Evolutionary conservation across 2,888 invertebrate genomes (phyloP).

Genomic region (Adelognathus sp.): DNA sequence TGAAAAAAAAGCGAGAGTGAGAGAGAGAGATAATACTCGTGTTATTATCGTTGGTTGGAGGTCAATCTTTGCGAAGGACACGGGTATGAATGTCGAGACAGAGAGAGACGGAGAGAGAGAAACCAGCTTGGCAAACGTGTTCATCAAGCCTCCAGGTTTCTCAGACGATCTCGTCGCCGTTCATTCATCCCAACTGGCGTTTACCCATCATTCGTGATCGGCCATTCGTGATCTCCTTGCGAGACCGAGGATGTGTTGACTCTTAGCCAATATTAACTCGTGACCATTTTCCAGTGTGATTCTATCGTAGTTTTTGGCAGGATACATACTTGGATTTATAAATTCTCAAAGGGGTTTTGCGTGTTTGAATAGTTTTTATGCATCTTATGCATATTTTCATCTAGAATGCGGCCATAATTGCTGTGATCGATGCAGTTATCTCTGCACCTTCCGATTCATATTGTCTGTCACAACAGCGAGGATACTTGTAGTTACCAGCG

Average conservation of each 20-base stretch:
- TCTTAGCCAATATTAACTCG: conserved; percentile 15
- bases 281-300: not conserved
- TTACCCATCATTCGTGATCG: conserved; percentile 66
- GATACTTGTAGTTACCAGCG: no score
- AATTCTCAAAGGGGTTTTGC: not conserved
- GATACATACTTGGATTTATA: not conserved
- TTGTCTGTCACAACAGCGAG: no score
- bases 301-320: not conserved
- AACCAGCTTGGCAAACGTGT: not conserved
- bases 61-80: not conserved
- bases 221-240: conserved; percentile 56
- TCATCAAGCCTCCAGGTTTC: conserved; percentile 9
- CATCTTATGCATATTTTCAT: no score
- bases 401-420: no score
- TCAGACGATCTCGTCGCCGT: conserved; percentile 16
- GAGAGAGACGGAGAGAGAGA: not conserved
- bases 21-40: conserved; percentile 43
- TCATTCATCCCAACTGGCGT: conserved; percentile 18
- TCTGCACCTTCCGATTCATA: no score
- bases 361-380: not conserved
- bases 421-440: no score
- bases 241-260: conserved; percentile 31
- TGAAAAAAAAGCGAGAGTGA: not conserved
- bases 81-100: not conserved
- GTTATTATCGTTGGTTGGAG: conserved; percentile 7